phyloP scores from a whole-genome alignment of 2,113 vertebrate species.

The Talpa occidentalis region DNA sequence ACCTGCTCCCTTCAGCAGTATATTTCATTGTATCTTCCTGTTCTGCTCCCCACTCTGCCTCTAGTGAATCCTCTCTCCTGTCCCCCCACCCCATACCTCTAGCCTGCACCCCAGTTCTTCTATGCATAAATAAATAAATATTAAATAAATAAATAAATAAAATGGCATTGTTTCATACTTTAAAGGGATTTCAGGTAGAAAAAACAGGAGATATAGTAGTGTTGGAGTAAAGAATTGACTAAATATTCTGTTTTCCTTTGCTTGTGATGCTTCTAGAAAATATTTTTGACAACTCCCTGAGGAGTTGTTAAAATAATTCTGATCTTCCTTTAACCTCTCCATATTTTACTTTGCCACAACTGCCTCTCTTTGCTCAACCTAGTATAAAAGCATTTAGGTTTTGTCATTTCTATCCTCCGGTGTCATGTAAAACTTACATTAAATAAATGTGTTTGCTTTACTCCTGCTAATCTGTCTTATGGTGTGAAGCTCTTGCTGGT shows the following conservation, averaged over 20 bases:
- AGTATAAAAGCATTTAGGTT: background rate
- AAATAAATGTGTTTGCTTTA: background rate
- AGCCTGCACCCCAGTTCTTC: too few relatives aligned
- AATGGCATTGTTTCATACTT: constrained; percentile 41
- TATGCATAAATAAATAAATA: too few relatives aligned
- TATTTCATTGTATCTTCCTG: too few relatives aligned
- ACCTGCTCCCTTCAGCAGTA: too few relatives aligned
- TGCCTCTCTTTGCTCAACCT: background rate
- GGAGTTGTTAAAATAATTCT: constrained; percentile 12
- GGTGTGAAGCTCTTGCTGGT: constrained; percentile 40
- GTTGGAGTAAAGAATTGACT: constrained; percentile 59
- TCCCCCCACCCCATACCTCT: too few relatives aligned
- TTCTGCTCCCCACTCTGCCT: too few relatives aligned
- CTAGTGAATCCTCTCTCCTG: too few relatives aligned
- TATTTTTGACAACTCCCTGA: constrained; percentile 59
- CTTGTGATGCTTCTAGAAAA: constrained; percentile 53
- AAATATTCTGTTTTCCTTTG: constrained; percentile 39
- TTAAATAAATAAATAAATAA: too few relatives aligned
- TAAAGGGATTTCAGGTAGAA: background rate
- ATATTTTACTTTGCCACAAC: background rate
- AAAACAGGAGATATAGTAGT: constrained; percentile 68
- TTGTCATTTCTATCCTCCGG: background rate
- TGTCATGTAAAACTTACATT: too few relatives aligned
- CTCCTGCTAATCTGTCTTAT: background rate
- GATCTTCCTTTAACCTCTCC: background rate